Evolutionary conservation across 2,888 invertebrate species (phyloP).

Genomic region (Cyclophora punctaria): DNA sequence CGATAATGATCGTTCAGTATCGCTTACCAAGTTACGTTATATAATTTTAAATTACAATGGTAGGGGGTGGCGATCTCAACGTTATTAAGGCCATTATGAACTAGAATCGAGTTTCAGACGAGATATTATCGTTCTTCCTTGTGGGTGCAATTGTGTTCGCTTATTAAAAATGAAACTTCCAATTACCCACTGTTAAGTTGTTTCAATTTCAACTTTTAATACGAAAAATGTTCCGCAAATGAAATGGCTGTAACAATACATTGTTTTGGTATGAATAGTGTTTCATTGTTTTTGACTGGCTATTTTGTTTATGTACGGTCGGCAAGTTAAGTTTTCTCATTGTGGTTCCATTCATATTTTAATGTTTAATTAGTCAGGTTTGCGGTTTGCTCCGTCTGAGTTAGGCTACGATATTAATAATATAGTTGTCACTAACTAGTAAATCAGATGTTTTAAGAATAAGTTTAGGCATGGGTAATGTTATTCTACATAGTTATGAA

Average conservation of each 20-base stretch:
- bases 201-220: background rate
- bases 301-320: constrained; percentile 7
- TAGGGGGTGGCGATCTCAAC: constrained; percentile 4
- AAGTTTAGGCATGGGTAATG: too few relatives aligned
- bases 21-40: constrained; percentile 15
- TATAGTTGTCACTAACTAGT: too few relatives aligned
- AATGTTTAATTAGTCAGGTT: too few relatives aligned
- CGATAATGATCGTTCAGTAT: constrained; percentile 5
- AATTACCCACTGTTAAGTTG: background rate
- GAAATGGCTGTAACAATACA: too few relatives aligned
- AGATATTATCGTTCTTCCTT: background rate
- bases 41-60: constrained; percentile 17
- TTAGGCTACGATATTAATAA: too few relatives aligned
- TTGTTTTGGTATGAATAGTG: background rate
- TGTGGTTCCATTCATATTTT: too few relatives aligned
- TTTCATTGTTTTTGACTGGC: background rate
- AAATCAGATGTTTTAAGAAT: too few relatives aligned
- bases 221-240: too few relatives aligned
- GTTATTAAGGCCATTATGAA: constrained; percentile 13
- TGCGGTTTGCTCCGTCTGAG: too few relatives aligned
- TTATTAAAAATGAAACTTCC: constrained; percentile 3
- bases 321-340: too few relatives aligned
- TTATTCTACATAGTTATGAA: too few relatives aligned
- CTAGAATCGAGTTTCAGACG: constrained; percentile 5
- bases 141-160: constrained; percentile 1